These are phyloP conservation scores for Caracal caracal DNA, from an alignment of 2,113 vertebrate genomes.

Conservation along the genomic window DNA sequence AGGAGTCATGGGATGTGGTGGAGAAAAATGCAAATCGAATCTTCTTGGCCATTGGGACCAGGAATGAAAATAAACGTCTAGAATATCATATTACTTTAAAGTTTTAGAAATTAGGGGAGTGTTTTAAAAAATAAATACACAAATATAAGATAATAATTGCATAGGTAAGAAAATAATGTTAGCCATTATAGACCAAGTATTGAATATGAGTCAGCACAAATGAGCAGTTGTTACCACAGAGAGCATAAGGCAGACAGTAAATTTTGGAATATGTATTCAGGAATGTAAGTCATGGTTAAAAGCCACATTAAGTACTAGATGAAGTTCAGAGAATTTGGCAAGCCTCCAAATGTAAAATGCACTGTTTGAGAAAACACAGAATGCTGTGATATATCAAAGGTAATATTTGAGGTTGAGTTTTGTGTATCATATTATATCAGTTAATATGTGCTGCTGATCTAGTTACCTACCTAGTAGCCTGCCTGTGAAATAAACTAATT, in stretches of 20 bases:
- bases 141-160: slow-evolving; percentile 5
- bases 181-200: neutral
- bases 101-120: neutral
- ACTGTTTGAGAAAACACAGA: slow-evolving; percentile 5
- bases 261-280: slow-evolving; percentile 36
- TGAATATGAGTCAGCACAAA: slow-evolving; percentile 31
- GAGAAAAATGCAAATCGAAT: neutral
- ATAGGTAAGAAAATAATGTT: slow-evolving; percentile 22
- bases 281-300: slow-evolving; percentile 28
- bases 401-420: slow-evolving; percentile 37
- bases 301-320: neutral
- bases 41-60: neutral
- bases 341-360: neutral
- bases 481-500: slow-evolving; percentile 34
- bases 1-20: neutral
- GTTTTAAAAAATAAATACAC: neutral
- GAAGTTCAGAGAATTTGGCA: slow-evolving; percentile 34
- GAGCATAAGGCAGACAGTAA: neutral
- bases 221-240: neutral
- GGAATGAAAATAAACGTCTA: neutral
- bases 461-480: neutral
- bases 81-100: neutral
- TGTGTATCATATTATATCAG: neutral
- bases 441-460: neutral
- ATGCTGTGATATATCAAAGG: neutral